These are phyloP conservation scores for Eurosta solidaginis DNA, from an alignment of 1,140 invertebrate species.

Conservation along the genomic window DNA sequence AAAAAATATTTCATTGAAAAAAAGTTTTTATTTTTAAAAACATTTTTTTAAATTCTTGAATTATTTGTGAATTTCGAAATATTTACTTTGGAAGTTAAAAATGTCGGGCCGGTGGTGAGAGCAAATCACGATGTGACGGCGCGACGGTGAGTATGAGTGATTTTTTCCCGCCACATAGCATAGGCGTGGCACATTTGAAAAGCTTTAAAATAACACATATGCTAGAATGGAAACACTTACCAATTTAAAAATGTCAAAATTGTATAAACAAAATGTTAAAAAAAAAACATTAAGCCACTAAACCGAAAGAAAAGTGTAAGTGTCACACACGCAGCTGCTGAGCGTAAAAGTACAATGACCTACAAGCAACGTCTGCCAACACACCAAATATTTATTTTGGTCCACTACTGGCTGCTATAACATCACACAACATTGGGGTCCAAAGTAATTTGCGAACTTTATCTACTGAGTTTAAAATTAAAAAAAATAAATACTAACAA, in stretches of 20 bases:
- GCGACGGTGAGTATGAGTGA: conserved; percentile 12
- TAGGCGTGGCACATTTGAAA: not conserved
- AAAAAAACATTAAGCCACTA: not conserved
- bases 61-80: too few species aligned
- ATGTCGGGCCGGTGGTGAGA: too few species aligned
- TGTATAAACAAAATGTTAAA: not conserved
- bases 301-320: not conserved
- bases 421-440: not conserved
- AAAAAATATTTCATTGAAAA: too few species aligned
- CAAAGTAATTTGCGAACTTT: not conserved
- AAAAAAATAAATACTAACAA: not conserved
- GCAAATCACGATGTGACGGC: not conserved
- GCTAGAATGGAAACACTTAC: too few species aligned
- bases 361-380: not conserved
- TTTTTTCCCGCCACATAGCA: not conserved
- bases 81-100: too few species aligned
- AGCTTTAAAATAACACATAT: too few species aligned
- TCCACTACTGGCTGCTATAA: not conserved
- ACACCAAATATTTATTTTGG: not conserved
- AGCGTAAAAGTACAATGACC: not conserved
- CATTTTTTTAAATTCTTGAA: too few species aligned
- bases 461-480: not conserved
- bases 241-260: not conserved
- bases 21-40: too few species aligned
- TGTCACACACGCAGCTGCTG: not conserved